phyloP scores from a whole-genome alignment of 1,140 invertebrate genomes.

The Diorhabda carinulata region DNA sequence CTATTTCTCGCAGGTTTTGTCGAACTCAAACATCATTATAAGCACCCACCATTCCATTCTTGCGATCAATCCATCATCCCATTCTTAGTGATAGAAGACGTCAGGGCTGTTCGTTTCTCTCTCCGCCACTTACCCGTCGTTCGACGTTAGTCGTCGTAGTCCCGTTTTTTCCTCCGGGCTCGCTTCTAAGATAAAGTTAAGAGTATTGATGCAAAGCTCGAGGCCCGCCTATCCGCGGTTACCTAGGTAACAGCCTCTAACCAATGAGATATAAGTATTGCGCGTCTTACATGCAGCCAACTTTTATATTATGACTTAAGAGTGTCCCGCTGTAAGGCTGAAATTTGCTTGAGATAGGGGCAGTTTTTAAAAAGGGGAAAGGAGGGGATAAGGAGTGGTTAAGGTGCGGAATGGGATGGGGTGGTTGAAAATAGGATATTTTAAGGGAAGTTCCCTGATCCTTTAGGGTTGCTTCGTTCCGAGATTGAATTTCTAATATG shows the following conservation, averaged over 20 bases:
- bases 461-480: slow-evolving; percentile 41
- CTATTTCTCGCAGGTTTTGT: neutral
- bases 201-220: slow-evolving; percentile 22
- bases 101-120: neutral
- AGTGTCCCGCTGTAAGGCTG: slow-evolving; percentile 31
- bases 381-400: slow-evolving; percentile 35
- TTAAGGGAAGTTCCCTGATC: slow-evolving; percentile 39
- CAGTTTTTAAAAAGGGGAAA: slow-evolving; percentile 30
- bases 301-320: slow-evolving; percentile 36
- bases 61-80: slow-evolving; percentile 1
- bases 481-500: slow-evolving; percentile 49
- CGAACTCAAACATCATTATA: slow-evolving; percentile 2
- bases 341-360: slow-evolving; percentile 38
- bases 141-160: neutral
- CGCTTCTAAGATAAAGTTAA: slow-evolving; percentile 23
- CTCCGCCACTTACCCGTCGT: no score
- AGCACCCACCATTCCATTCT: neutral
- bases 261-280: slow-evolving; percentile 41
- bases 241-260: slow-evolving; percentile 37
- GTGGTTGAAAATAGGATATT: slow-evolving; percentile 35
- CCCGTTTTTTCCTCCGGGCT: slow-evolving; percentile 14
- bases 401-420: slow-evolving; percentile 22
- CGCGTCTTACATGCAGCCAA: slow-evolving; percentile 35
- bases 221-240: slow-evolving; percentile 26
- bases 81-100: slow-evolving; percentile 2